Conservation (phyloP, 2,888 invertebrate genomes). For the Plagodis dolabraria region DNA sequence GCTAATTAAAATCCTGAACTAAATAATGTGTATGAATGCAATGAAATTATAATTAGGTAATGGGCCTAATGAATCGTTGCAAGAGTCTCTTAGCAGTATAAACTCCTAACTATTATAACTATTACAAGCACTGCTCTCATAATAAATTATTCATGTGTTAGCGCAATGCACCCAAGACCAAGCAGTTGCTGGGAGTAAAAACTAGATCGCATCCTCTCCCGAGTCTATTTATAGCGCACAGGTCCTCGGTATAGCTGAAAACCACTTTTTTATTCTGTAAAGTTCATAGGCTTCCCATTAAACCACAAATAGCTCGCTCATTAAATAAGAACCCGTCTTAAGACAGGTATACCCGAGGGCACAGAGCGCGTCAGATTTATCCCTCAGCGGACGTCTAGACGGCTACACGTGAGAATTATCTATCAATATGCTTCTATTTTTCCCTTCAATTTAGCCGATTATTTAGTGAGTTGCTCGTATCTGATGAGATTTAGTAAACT, state of each 20-base stretch:
- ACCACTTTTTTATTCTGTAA: constrained; percentile 50
- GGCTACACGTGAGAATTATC: constrained; percentile 7
- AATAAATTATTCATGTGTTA: constrained; percentile 11
- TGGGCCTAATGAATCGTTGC: too few species aligned
- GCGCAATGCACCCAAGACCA: constrained; percentile 17
- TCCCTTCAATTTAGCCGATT: not conserved
- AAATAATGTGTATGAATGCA: too few species aligned
- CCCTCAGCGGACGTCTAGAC: constrained; percentile 24
- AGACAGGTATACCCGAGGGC: constrained; percentile 32
- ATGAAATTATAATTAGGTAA: too few species aligned
- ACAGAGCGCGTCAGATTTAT: constrained; percentile 37
- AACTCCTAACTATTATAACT: too few species aligned
- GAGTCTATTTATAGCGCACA: constrained; percentile 50
- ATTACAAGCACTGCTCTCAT: too few species aligned
- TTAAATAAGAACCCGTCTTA: constrained; percentile 51
- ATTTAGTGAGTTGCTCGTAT: too few species aligned
- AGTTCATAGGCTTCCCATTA: constrained; percentile 36
- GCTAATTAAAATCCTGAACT: too few species aligned
- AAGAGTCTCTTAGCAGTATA: too few species aligned
- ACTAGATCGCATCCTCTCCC: constrained; percentile 47
- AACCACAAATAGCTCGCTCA: constrained; percentile 54
- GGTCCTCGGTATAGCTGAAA: constrained; percentile 37
- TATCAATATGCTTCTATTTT: not conserved
- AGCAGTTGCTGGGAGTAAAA: constrained; percentile 39
- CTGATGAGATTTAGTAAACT: too few species aligned